Evolutionary conservation across 2,888 invertebrate genomes (phyloP).

Genomic region (Hemistola chrysoprasaria): DNA sequence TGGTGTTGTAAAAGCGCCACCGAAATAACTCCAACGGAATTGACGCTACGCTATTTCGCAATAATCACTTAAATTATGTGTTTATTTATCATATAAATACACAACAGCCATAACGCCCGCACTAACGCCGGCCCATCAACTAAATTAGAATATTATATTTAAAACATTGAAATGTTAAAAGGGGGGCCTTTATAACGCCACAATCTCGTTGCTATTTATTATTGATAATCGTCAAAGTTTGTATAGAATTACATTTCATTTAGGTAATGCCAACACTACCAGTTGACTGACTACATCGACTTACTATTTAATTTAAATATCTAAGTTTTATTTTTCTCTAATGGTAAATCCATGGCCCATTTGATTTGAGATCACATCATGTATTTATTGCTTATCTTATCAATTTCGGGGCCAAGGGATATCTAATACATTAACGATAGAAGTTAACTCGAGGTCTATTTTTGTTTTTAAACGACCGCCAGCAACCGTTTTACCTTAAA

Average conservation of each 20-base stretch:
- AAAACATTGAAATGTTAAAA: conserved; percentile 23
- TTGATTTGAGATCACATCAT: conserved; percentile 47
- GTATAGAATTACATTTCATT: conserved; percentile 53
- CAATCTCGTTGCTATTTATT: conserved; percentile 55
- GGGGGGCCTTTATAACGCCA: conserved; percentile 24
- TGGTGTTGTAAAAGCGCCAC: too few relatives aligned
- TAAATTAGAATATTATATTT: conserved; percentile 38
- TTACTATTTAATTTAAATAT: conserved; percentile 69
- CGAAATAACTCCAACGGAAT: too few relatives aligned
- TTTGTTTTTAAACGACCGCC: conserved; percentile 49
- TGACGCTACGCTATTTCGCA: conserved; percentile 41
- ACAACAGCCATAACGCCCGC: conserved; percentile 64
- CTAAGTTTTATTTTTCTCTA: conserved; percentile 66
- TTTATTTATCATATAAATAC: conserved; percentile 49
- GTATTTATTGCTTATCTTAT: conserved; percentile 19
- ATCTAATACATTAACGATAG: conserved; percentile 15
- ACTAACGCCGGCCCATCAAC: conserved; percentile 35
- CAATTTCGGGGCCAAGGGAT: conserved; percentile 24
- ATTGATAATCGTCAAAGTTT: conserved; percentile 52
- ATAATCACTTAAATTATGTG: conserved; percentile 42
- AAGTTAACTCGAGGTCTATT: conserved; percentile 18
- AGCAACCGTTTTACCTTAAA: conserved; percentile 41
- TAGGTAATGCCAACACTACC: conserved; percentile 74
- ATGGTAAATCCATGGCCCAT: conserved; percentile 57
- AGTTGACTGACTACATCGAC: conserved; percentile 77